Evolutionary conservation across 2,797 vertebrate genomes (phyloP), one percentile per base, ranked within the genome.

Genomic region (Nannoperca obscura): DNA sequence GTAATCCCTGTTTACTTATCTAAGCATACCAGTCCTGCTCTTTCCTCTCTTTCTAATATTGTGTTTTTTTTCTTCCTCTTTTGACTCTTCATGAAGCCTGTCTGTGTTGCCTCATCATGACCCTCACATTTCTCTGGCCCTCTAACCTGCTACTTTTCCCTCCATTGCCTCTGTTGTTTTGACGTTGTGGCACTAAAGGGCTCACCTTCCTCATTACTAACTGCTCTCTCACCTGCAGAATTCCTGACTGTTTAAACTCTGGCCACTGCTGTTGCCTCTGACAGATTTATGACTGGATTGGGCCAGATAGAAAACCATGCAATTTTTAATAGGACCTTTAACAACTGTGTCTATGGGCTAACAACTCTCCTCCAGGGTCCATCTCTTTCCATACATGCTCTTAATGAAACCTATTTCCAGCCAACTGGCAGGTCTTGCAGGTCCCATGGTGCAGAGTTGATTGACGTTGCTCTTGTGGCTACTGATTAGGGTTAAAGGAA

Each of bases 191-290:
- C 71, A 79, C 71, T 70, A 53, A 79, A 76, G 67, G 67, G n/a
- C 73, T 84, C 63, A 63, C 74, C 87, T 78, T 80, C 76, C 66
- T 83, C 65, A 67, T 81, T 77, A 70, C 58, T 74, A 62, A 80
- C 71, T 52, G 60, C 67, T 58, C 74, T 87, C 83, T 91, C 86
- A 93, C 92, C 91, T 93, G 90, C 84, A 88, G 89, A 74, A 76
- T 67, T 83, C 71, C 73, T 86, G 85, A 86, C 89, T 79, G 80
- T 84, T 91, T 92, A 91, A 92, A 86, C 90, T 52, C 84, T 24
- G 68, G 42, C 74, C 84, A 62, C 75, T 52, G 74, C 83, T 80
- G 60, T 75, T 76, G 80, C 80, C 77, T 83, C 60, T 50, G 84
- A 87, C 82, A 85, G 88, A 92, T 95, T 93, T 93, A 94, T 84